phyloP scores from a whole-genome alignment of 2,113 vertebrate genomes.

The Phyllostomus hastatus region DNA sequence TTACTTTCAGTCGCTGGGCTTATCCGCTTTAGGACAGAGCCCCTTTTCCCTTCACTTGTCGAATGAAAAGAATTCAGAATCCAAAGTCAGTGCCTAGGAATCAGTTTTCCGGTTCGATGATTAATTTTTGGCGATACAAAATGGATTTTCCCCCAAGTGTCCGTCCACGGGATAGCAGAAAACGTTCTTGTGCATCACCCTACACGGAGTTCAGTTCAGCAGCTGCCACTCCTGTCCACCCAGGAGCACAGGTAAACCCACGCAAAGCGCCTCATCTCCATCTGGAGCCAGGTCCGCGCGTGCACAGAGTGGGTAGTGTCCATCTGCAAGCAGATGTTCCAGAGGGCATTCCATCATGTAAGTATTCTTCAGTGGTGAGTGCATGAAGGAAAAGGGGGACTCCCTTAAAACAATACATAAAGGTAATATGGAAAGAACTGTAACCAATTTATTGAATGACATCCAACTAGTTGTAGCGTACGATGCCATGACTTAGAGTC shows the following conservation, averaged over 20 bases:
- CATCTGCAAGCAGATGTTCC: background rate
- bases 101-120: background rate
- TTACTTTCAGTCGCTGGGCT: background rate
- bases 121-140: background rate
- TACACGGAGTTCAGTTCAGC: background rate
- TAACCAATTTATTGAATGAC: background rate
- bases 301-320: background rate
- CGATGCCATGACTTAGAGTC: background rate
- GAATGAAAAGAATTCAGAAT: background rate
- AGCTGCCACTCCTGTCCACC: background rate
- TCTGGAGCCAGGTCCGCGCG: background rate
- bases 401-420: slow-evolving; percentile 12
- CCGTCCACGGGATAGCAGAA: background rate
- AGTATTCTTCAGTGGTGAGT: background rate
- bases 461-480: background rate
- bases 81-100: background rate
- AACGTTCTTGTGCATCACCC: background rate
- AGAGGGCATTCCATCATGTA: background rate
- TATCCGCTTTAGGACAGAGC: background rate
- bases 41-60: background rate
- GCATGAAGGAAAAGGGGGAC: background rate
- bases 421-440: background rate
- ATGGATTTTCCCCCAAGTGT: background rate
- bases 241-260: background rate
- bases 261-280: background rate